These are phyloP conservation scores for Drepanosiphum platanoidis DNA, from an alignment of 2,888 invertebrate genomes.

Conservation along the genomic window DNA sequence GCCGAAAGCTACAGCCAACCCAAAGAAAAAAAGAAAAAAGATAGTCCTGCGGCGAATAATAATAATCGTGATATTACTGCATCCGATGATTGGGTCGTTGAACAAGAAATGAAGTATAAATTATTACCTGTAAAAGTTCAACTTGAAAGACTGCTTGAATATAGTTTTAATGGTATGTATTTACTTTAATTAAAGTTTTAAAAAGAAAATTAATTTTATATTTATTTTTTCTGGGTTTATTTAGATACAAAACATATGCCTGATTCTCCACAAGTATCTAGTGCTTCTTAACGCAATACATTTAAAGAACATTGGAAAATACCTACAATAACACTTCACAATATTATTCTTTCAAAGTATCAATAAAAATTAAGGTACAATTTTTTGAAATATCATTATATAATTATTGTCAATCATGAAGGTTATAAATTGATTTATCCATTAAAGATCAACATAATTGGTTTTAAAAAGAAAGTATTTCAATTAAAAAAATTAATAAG, in stretches of 20 bases:
- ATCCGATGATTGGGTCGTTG: slow-evolving; percentile 37
- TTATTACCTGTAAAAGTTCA: slow-evolving; percentile 49
- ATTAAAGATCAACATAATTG: background rate
- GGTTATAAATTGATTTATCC: background rate
- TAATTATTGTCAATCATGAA: background rate
- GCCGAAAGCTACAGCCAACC: background rate
- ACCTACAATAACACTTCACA: background rate
- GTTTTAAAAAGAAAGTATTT: background rate
- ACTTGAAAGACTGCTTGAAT: slow-evolving; percentile 39
- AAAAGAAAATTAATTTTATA: background rate
- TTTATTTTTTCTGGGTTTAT: background rate
- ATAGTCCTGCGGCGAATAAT: slow-evolving; percentile 22
- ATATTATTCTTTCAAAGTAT: background rate
- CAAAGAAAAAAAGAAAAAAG: background rate
- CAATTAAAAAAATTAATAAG: background rate
- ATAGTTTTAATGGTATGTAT: slow-evolving; percentile 26
- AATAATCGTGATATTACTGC: slow-evolving; percentile 32
- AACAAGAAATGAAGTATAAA: slow-evolving; percentile 55
- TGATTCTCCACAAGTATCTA: background rate
- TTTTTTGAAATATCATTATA: background rate
- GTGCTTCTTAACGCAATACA: background rate
- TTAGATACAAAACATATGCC: slow-evolving; percentile 21
- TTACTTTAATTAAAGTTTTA: background rate
- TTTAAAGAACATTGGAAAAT: background rate
- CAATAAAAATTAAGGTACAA: background rate